Percentiles rank a stretch among this genome's conserved stretches.
Conservation (phyloP, 1,140 invertebrate genomes). For the Harpegnathos saltator region DNA sequence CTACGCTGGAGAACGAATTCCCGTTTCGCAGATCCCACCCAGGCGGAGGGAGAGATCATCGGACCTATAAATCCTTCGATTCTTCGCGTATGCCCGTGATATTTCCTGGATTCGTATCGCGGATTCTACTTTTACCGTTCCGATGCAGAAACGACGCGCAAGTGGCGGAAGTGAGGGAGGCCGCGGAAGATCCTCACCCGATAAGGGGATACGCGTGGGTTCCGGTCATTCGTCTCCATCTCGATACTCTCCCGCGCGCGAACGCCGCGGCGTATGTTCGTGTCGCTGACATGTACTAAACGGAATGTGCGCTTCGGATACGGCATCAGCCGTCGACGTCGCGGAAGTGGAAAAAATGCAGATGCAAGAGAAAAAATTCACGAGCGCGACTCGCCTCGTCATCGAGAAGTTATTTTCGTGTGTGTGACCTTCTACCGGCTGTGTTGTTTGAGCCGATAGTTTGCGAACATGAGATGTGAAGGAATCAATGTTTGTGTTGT, state of each 20-base stretch:
- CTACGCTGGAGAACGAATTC: neutral
- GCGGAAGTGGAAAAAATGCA: slow-evolving; percentile 66
- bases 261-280: slow-evolving; percentile 52
- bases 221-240: slow-evolving; percentile 57
- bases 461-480: neutral
- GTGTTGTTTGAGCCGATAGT: neutral
- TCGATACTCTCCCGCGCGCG: slow-evolving; percentile 52
- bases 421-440: neutral
- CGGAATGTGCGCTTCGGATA: slow-evolving; percentile 61
- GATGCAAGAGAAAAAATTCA: slow-evolving; percentile 35
- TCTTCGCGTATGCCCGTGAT: neutral
- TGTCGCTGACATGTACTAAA: slow-evolving; percentile 71
- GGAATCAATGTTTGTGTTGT: neutral
- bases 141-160: slow-evolving; percentile 9
- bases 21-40: neutral
- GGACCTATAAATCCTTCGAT: slow-evolving; percentile 17
- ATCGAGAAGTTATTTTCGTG: slow-evolving; percentile 22
- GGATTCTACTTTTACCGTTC: slow-evolving; percentile 26
- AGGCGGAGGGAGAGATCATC: slow-evolving; percentile 24
- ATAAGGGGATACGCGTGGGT: slow-evolving; percentile 64
- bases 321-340: slow-evolving; percentile 40
- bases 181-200: slow-evolving; percentile 41
- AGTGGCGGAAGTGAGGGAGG: slow-evolving; percentile 49
- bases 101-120: slow-evolving; percentile 25
- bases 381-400: slow-evolving; percentile 4